Conservation (phyloP, 1,140 invertebrate genomes). For the Teleopsis dalmanni region DNA sequence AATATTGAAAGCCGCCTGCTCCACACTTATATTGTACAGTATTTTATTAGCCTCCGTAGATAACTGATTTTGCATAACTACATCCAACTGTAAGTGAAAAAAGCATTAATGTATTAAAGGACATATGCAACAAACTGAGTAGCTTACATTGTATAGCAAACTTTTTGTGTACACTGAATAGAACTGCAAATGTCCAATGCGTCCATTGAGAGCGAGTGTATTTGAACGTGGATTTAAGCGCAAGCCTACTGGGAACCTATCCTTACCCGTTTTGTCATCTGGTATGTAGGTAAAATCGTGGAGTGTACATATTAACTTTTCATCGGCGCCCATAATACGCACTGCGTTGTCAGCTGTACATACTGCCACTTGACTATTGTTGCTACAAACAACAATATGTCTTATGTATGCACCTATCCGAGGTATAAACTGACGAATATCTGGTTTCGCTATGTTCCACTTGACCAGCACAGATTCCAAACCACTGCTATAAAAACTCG, state of each 20-base stretch:
- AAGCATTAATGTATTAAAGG: background rate
- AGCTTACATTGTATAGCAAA: conserved; percentile 67
- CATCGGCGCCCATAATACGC: conserved; percentile 56
- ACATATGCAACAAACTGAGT: background rate
- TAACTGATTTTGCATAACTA: conserved; percentile 64
- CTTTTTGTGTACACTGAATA: conserved; percentile 59
- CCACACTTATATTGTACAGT: conserved; percentile 64
- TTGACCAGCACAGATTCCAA: conserved; percentile 72
- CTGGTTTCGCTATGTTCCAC: conserved; percentile 52
- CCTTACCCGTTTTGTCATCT: conserved; percentile 36
- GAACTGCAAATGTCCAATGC: conserved; percentile 73
- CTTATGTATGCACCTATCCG: conserved; percentile 62
- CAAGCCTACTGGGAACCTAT: conserved; percentile 56
- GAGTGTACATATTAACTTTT: conserved; percentile 52
- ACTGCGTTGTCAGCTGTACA: conserved; percentile 71
- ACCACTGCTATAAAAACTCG: conserved; percentile 64
- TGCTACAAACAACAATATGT: conserved; percentile 57
- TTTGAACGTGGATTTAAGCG: conserved; percentile 58
- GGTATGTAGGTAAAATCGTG: conserved; percentile 61
- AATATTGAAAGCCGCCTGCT: conserved; percentile 56
- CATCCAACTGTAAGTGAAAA: conserved; percentile 45
- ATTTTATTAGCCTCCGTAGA: conserved; percentile 53
- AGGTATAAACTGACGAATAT: conserved; percentile 60
- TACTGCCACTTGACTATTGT: conserved; percentile 59
- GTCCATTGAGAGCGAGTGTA: conserved; percentile 67